Evolutionary conservation across 2,888 invertebrate genomes (phyloP).

Genomic region (Athripsodes cinereus): DNA sequence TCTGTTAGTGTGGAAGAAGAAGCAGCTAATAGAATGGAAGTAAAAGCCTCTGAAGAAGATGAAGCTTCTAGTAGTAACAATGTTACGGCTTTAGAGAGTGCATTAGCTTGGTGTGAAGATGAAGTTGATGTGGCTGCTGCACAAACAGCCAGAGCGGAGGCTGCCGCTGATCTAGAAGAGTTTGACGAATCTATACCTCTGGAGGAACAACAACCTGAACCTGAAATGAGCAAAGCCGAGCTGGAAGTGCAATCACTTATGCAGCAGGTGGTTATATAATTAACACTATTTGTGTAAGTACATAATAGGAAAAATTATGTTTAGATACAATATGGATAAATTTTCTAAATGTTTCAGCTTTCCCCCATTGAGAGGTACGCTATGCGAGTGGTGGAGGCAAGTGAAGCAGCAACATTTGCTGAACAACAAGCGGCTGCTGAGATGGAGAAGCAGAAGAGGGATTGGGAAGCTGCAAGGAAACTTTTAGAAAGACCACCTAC

Average conservation of each 20-base stretch:
- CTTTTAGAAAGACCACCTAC: constrained; percentile 45
- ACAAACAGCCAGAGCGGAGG: constrained; percentile 82
- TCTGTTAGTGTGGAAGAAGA: constrained; percentile 63
- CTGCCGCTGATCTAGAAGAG: constrained; percentile 83
- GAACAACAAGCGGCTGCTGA: constrained; percentile 90
- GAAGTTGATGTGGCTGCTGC: constrained; percentile 92
- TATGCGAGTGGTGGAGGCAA: constrained; percentile 85
- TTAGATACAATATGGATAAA: too few species aligned
- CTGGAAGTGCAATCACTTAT: constrained; percentile 65
- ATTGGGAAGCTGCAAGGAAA: constrained; percentile 81
- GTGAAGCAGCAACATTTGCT: constrained; percentile 73
- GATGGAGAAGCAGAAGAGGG: constrained; percentile 76
- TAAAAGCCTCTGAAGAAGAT: constrained; percentile 64
- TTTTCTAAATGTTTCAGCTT: constrained; percentile 58
- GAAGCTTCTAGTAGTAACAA: constrained; percentile 54
- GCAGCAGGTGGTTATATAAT: constrained; percentile 54
- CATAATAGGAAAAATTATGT: too few species aligned
- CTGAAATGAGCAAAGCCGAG: constrained; percentile 62
- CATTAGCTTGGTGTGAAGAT: constrained; percentile 89
- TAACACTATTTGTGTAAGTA: not conserved
- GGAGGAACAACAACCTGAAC: constrained; percentile 55
- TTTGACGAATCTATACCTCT: constrained; percentile 93
- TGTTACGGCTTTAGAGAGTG: constrained; percentile 66
- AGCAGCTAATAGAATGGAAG: constrained; percentile 47
- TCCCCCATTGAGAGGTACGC: constrained; percentile 94